Conservation (phyloP, 2,113 vertebrate species). For the Barbus barbus region DNA sequence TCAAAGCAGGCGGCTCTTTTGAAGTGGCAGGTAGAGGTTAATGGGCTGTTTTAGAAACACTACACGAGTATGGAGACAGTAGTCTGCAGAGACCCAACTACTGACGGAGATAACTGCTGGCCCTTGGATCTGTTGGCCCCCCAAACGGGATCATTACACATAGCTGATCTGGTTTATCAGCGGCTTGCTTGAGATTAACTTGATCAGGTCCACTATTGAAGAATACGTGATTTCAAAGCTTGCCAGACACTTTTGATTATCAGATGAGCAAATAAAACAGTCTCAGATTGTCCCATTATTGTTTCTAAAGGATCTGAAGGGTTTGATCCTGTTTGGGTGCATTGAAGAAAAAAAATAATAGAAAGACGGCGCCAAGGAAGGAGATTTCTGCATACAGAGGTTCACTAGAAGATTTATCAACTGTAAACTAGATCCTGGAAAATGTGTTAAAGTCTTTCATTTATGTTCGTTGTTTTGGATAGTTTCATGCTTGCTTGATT, state of each 20-base stretch:
- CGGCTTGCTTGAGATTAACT: slow-evolving; percentile 49
- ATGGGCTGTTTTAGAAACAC: slow-evolving; percentile 64
- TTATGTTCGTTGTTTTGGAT: no score
- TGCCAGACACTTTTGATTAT: slow-evolving; percentile 28
- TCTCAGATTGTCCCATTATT: slow-evolving; percentile 14
- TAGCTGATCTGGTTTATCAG: slow-evolving; percentile 51
- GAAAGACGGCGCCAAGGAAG: slow-evolving; percentile 39
- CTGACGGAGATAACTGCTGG: slow-evolving; percentile 51
- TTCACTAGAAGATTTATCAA: not conserved
- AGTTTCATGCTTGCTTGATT: not conserved
- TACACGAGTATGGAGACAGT: slow-evolving; percentile 57
- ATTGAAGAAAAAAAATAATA: slow-evolving; percentile 3
- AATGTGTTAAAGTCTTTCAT: not conserved
- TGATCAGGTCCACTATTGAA: slow-evolving; percentile 42
- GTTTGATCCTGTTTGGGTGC: slow-evolving; percentile 45
- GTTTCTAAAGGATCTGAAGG: slow-evolving; percentile 35
- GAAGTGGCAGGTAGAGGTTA: slow-evolving; percentile 59
- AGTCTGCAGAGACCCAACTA: slow-evolving; percentile 55
- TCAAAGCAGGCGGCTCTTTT: slow-evolving; percentile 58
- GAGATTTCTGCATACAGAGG: slow-evolving; percentile 29
- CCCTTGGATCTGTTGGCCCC: slow-evolving; percentile 42
- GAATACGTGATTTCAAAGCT: slow-evolving; percentile 30
- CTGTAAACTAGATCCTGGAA: not conserved
- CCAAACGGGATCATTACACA: slow-evolving; percentile 21
- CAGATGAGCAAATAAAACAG: slow-evolving; percentile 23